Base-by-base conservation (phyloP, 2,113 vertebrate species). In the Zosterops hypoxanthus region DNA sequence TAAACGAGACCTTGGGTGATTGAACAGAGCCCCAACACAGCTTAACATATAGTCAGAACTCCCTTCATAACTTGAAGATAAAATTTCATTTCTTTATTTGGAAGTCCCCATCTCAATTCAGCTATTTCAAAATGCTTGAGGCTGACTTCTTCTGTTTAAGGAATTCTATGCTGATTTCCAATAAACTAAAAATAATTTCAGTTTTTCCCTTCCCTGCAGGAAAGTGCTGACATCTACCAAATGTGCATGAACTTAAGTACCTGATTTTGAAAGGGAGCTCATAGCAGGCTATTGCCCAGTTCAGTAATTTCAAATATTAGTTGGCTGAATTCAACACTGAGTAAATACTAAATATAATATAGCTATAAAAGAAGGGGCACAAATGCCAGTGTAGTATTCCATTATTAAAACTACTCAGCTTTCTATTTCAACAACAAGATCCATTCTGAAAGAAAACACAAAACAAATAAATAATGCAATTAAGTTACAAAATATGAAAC, bases 311-410 rank as follows among this genome's bases (percentile, higher is more conserved):
- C 18, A 90, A 68, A 70, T 66, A 41, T 41, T 66, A 34, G 11
- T 71, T 83, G 80, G 90, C 72, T 92, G 85, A 92, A 81, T 82
- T 93, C 55, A 78, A 86, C 47, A 70, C 14, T n/a, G 52, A 86
- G 29, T 81, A 75, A 94, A 81, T 39, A 81, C 82, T 88, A 90
- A 34, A 9, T 33, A 82, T 33, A 61, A 6, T 24, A 80, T 47
- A 86, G 28, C n/a, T 76, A 12, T 44, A 77, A 96, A 86, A 88
- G 47, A 29, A 71, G 36, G 65, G 72, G 83, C 29, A 64, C 28
- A 59, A 88, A 86, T 85, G n/a, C 56, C 47, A 44, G 28, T 8
- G 11, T 13, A 79, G 26, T 60, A 65, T 87, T 86, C 81, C 8
- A 36, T 78, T 66, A 46, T 33, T 82, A 61, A 88, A 56, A 50